Base-by-base conservation (phyloP, 2,797 vertebrate species). In the Hydrophis major region DNA sequence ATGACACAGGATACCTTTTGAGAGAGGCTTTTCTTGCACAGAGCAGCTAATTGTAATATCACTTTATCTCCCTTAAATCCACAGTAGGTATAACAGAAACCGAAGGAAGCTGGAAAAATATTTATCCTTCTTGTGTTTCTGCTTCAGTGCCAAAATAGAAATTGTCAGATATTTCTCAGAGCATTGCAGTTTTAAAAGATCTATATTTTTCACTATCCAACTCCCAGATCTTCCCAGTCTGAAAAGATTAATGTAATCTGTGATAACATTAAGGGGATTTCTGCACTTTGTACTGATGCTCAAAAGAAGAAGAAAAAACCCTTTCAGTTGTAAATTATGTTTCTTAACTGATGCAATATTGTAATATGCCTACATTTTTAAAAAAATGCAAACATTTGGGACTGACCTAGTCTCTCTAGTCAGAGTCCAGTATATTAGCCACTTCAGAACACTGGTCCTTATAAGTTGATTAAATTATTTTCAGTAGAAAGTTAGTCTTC, bases 171-270 rank as follows among this genome's bases (percentile, higher is more conserved):
- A n/a, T 90, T 92, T 50, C 83, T 94, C 37, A 56, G 4, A 88
- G 88, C 28, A 93, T 87, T 93, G 47, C 42, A 91, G 11, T 93
- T 95, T 96, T 93, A 92, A 95, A 94, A 92, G 25, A 86, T 93
- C 91, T 94, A 86, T 92, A 90, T 95, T 94, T 95, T 93, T 27
- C 69, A 92, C 89, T 86, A 91, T 94, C 63, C 89, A 95, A 94
- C 63, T 91, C 86, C 90, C 59, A 94, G 92, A 95, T 96, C 94
- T 95, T 95, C 92, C 89, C 4, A 0, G 89, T 90, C 0, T 0
- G 88, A 50, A 95, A 95, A 96, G 94, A 96, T 96, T 96, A 97
- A 97, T 97, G 96, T 95, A 96, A 96, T 96, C 94, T 92, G 25
- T 89, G 47, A 83, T 93, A 93, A 94, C 95, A 95, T 95, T 95